phyloP scores from a whole-genome alignment of 2,888 invertebrate genomes.

The Mesopsocus fuscifrons region DNA sequence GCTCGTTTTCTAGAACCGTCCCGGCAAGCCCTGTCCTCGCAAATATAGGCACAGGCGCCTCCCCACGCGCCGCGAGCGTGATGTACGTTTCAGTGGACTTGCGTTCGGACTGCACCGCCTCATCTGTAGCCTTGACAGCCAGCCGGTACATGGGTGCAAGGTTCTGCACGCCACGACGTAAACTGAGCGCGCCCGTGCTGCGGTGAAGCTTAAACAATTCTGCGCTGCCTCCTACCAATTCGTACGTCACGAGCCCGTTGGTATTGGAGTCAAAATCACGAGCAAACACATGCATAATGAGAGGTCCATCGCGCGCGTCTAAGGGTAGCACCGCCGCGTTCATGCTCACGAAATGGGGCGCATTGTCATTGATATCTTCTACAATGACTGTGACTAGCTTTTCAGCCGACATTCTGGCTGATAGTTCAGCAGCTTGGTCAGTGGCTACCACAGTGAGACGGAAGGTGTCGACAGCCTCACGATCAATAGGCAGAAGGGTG shows the following conservation, averaged over 20 bases:
- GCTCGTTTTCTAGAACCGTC: slow-evolving; percentile 75
- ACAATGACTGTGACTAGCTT: slow-evolving; percentile 84
- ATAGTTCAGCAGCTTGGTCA: slow-evolving; percentile 62
- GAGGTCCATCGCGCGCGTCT: slow-evolving; percentile 34
- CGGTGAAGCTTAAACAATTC: slow-evolving; percentile 68
- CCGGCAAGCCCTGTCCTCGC: slow-evolving; percentile 49
- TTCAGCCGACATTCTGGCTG: slow-evolving; percentile 61
- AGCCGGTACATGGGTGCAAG: slow-evolving; percentile 48
- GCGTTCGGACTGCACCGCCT: slow-evolving; percentile 74
- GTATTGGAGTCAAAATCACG: slow-evolving; percentile 78
- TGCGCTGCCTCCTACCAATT: slow-evolving; percentile 52
- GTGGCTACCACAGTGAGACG: slow-evolving; percentile 76
- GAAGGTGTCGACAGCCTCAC: slow-evolving; percentile 78
- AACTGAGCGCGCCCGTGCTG: slow-evolving; percentile 51
- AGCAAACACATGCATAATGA: slow-evolving; percentile 63
- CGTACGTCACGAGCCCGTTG: slow-evolving; percentile 83
- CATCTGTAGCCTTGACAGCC: slow-evolving; percentile 76
- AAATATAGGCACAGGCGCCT: slow-evolving; percentile 32
- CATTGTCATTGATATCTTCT: slow-evolving; percentile 85
- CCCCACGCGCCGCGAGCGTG: slow-evolving; percentile 54
- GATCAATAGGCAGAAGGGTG: slow-evolving; percentile 69
- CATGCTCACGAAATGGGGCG: slow-evolving; percentile 79
- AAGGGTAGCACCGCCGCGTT: slow-evolving; percentile 64
- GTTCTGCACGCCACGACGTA: slow-evolving; percentile 36
- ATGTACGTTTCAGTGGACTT: slow-evolving; percentile 74